These are phyloP conservation scores for Dolichallabes microphthalmus DNA, from an alignment of 2,113 vertebrate genomes.

Conservation along the genomic window DNA sequence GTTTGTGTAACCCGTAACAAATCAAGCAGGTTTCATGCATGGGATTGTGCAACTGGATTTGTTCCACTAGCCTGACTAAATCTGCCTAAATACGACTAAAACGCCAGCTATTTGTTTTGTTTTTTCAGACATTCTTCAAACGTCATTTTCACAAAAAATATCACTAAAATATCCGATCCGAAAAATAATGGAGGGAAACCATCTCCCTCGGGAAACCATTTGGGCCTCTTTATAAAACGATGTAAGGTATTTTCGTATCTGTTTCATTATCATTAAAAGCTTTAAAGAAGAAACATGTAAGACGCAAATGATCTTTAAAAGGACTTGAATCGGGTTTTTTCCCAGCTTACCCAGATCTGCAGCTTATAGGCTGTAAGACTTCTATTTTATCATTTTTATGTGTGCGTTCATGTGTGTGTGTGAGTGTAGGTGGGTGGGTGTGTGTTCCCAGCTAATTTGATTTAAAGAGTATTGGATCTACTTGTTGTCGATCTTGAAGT, in stretches of 20 bases:
- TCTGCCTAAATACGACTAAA: neutral
- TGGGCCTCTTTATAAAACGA: neutral
- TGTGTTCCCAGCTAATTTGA: neutral
- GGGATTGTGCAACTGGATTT: neutral
- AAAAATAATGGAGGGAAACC: neutral
- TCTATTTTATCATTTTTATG: neutral
- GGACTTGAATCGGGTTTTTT: neutral
- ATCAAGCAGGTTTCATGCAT: slow-evolving; percentile 5
- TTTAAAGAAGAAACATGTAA: neutral
- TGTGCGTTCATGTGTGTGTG: slow-evolving; percentile 2
- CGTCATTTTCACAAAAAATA: neutral
- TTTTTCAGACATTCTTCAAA: neutral
- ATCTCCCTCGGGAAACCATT: neutral
- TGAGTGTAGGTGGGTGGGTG: slow-evolving; percentile 12
- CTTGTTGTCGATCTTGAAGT: slow-evolving; percentile 9
- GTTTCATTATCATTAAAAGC: neutral
- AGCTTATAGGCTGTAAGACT: neutral
- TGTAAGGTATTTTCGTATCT: neutral
- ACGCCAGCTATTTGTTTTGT: neutral
- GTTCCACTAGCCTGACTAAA: neutral
- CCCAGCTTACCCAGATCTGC: neutral
- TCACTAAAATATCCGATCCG: neutral
- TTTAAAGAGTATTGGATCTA: neutral
- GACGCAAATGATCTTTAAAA: neutral
- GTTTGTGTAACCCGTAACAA: neutral